These are phyloP conservation scores for Anagrus nilaparvatae DNA, from an alignment of 1,140 invertebrate genomes.

Conservation along the genomic window DNA sequence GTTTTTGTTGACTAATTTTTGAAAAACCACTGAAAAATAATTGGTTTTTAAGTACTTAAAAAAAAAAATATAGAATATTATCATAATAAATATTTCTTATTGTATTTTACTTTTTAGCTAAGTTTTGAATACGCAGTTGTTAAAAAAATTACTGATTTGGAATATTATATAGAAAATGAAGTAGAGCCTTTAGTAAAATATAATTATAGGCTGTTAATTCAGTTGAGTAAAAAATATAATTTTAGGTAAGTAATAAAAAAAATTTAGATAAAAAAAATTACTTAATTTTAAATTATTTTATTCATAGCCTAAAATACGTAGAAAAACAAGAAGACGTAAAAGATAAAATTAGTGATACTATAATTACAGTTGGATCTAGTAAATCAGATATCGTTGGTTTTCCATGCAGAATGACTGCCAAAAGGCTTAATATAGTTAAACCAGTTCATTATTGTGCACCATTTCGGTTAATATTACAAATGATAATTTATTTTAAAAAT, in stretches of 20 bases:
- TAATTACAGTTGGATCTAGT: slow-evolving; percentile 7
- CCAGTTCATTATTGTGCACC: slow-evolving; percentile 4
- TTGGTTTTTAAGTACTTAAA: too few relatives aligned
- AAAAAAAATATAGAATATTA: too few relatives aligned
- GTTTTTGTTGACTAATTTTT: too few relatives aligned
- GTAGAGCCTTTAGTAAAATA: not conserved
- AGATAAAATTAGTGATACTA: not conserved
- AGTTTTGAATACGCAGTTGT: too few relatives aligned
- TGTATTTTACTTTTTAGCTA: not conserved
- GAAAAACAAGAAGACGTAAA: slow-evolving; percentile 1
- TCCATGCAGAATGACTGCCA: not conserved
- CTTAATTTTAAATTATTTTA: too few relatives aligned
- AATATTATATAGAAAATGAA: not conserved
- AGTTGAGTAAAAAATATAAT: slow-evolving; percentile 8
- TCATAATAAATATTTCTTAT: too few relatives aligned
- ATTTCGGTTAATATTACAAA: too few relatives aligned
- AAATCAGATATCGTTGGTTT: slow-evolving; percentile 7
- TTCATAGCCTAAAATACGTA: slow-evolving; percentile 1
- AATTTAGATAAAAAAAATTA: too few relatives aligned
- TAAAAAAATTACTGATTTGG: not conserved
- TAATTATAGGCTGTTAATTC: not conserved
- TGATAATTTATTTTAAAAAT: not conserved
- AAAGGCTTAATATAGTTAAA: slow-evolving; percentile 4
- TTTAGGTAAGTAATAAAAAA: slow-evolving; percentile 8
- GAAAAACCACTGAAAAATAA: too few relatives aligned